These are phyloP conservation scores for Pediacus dermestoides DNA, from an alignment of 2,888 invertebrate genomes.

Conservation along the genomic window DNA sequence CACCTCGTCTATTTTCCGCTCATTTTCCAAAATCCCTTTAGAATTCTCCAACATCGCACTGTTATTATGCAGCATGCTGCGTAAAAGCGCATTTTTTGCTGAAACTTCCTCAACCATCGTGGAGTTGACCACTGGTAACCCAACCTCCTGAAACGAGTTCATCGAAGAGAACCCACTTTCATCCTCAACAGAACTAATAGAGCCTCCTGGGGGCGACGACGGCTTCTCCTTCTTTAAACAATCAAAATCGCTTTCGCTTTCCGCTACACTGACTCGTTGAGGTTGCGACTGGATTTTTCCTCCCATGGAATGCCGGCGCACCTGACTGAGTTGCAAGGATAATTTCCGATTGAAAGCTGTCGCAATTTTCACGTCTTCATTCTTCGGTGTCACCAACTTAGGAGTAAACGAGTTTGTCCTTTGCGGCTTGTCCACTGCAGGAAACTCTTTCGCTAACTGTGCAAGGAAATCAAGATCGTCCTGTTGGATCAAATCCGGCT, in stretches of 20 bases:
- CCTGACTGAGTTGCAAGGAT: conserved; percentile 40
- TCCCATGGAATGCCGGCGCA: conserved; percentile 20
- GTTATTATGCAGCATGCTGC: conserved; percentile 40
- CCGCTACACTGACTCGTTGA: conserved; percentile 32
- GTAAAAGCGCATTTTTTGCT: conserved; percentile 38
- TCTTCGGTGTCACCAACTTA: conserved; percentile 39
- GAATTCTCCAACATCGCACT: conserved; percentile 1
- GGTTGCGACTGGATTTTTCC: conserved; percentile 20
- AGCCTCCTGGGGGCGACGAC: conserved; percentile 34
- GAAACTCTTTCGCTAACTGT: conserved; percentile 47
- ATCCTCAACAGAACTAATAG: conserved; percentile 59
- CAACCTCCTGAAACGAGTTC: conserved; percentile 80
- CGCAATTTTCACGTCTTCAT: conserved; percentile 36
- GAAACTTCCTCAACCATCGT: conserved; percentile 34
- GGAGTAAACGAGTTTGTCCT: conserved; percentile 42
- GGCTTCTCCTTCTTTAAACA: conserved; percentile 25
- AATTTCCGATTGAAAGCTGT: conserved; percentile 44
- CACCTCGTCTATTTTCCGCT: conserved; percentile 28
- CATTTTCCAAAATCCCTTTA: neutral
- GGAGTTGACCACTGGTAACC: conserved; percentile 57
- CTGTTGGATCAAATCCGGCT: conserved; percentile 56
- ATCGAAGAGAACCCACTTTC: conserved; percentile 85
- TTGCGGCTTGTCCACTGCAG: conserved; percentile 35
- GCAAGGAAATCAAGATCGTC: conserved; percentile 45
- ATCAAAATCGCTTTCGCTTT: conserved; percentile 29